These are phyloP conservation scores for Nannobrachium achirus DNA, from an alignment of 2,113 vertebrate species.

Conservation along the genomic window DNA sequence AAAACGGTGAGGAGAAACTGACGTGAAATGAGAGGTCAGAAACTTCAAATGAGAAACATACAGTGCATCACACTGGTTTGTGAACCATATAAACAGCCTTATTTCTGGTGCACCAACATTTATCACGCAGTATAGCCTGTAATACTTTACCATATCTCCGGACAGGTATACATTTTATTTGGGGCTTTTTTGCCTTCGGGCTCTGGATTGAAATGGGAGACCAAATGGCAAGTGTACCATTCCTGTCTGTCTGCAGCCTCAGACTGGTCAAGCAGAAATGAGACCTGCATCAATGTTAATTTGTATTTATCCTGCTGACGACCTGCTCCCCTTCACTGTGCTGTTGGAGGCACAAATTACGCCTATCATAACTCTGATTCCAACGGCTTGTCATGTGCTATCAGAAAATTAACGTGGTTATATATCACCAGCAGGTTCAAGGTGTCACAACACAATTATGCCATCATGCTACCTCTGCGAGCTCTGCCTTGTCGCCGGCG, in stretches of 20 bases:
- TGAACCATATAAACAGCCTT: conserved; percentile 19
- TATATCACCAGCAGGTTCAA: conserved; percentile 81
- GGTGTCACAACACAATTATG: conserved; percentile 85
- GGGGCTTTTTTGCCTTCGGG: conserved; percentile 63
- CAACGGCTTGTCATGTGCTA: conserved; percentile 69
- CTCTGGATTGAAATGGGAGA: conserved; percentile 65
- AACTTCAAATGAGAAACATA: conserved; percentile 17
- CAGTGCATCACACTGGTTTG: conserved; percentile 8
- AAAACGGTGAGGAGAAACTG: neutral
- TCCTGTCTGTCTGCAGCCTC: conserved; percentile 57
- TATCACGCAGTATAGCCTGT: conserved; percentile 30
- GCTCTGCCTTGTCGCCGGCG: conserved; percentile 67
- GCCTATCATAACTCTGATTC: conserved; percentile 82
- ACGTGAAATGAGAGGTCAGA: conserved; percentile 30
- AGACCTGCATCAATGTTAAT: conserved; percentile 84
- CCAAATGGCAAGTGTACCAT: conserved; percentile 67
- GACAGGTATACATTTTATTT: conserved; percentile 45
- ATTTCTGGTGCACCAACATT: conserved; percentile 18
- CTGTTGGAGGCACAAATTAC: conserved; percentile 81
- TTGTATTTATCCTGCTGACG: conserved; percentile 84
- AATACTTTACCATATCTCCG: conserved; percentile 51
- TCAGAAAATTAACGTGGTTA: conserved; percentile 85
- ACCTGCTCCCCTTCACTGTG: conserved; percentile 77
- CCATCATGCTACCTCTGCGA: conserved; percentile 76
- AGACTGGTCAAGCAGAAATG: conserved; percentile 81